Conservation (phyloP, 2,888 invertebrate genomes). For the Gortyna flavago region DNA sequence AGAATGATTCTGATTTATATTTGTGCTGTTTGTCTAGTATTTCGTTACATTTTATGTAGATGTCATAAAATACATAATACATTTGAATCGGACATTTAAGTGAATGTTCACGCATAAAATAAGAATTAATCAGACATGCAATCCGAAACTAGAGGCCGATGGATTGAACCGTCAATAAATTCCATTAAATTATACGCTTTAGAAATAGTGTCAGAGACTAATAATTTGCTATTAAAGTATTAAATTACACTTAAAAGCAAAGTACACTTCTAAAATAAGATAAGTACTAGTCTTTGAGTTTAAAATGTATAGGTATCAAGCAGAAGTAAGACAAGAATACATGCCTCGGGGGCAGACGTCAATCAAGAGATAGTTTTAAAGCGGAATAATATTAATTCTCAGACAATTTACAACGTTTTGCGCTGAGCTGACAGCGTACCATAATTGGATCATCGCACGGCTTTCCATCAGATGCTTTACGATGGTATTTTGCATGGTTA, state of each 20-base stretch:
- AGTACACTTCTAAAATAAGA: constrained; percentile 21
- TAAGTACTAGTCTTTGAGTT: constrained; percentile 26
- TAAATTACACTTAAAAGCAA: constrained; percentile 34
- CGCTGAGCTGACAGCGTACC: constrained; percentile 52
- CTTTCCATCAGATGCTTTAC: constrained; percentile 61
- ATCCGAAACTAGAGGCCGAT: constrained; percentile 31
- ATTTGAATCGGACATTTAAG: constrained; percentile 41
- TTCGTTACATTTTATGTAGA: constrained; percentile 43
- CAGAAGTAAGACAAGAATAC: constrained; percentile 44
- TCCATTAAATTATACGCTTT: constrained; percentile 25
- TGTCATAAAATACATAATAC: constrained; percentile 50
- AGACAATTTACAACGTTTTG: constrained; percentile 73
- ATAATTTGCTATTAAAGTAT: constrained; percentile 53
- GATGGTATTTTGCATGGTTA: constrained; percentile 47
- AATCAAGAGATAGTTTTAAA: constrained; percentile 78
- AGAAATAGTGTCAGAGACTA: constrained; percentile 19
- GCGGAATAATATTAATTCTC: constrained; percentile 80
- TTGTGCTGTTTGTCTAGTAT: constrained; percentile 39
- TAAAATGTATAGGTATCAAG: constrained; percentile 32
- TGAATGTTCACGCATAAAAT: constrained; percentile 54
- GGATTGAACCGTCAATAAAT: constrained; percentile 41
- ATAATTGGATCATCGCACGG: constrained; percentile 71
- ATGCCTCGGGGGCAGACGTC: constrained; percentile 60
- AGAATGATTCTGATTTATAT: constrained; percentile 44
- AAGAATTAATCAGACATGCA: constrained; percentile 48